Percentiles rank a stretch among this genome's conserved stretches.
Evolutionary conservation across 2,113 vertebrate genomes (phyloP).

Genomic region (Neolamprologus variostigma): DNA sequence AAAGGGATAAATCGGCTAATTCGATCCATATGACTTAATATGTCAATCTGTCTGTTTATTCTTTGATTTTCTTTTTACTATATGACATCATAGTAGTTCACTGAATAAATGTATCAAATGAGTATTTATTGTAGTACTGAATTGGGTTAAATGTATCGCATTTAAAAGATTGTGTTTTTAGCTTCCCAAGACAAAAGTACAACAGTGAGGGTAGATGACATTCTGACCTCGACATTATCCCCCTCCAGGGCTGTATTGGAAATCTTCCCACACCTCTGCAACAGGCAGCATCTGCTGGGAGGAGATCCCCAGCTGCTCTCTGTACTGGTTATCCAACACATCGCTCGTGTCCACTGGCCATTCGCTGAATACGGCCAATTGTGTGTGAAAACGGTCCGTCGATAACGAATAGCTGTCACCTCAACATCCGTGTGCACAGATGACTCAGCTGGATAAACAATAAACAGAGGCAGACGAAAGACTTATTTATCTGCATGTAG

Average conservation of each 20-base stretch:
- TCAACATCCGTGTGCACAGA: not conserved
- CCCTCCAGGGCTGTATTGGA: not conserved
- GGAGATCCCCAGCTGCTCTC: slow-evolving; percentile 39
- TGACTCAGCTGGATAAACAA: not conserved
- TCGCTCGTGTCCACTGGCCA: not conserved
- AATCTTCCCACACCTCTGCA: not conserved
- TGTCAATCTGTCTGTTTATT: not conserved
- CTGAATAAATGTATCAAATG: not conserved
- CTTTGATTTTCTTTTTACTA: not conserved
- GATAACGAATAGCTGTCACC: slow-evolving; percentile 21
- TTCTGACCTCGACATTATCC: not conserved
- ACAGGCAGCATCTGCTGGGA: slow-evolving; percentile 33
- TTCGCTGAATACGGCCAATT: not conserved
- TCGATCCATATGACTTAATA: not conserved
- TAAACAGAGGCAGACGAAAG: not conserved
- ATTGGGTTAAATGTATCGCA: not conserved
- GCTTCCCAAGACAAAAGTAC: not conserved
- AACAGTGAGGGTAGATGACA: not conserved
- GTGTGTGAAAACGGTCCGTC: slow-evolving; percentile 29
- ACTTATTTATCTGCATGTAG: not conserved
- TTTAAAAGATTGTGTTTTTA: not conserved
- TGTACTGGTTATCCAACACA: slow-evolving; percentile 5
- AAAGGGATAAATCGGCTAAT: not conserved
- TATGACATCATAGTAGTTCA: not conserved
- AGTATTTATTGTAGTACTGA: not conserved